A percentile compares a stretch with the other conserved stretches of the same genome.
These are phyloP conservation scores for Pyrocephalus nanus DNA, from an alignment of 2,797 vertebrate species.

Conservation along the genomic window DNA sequence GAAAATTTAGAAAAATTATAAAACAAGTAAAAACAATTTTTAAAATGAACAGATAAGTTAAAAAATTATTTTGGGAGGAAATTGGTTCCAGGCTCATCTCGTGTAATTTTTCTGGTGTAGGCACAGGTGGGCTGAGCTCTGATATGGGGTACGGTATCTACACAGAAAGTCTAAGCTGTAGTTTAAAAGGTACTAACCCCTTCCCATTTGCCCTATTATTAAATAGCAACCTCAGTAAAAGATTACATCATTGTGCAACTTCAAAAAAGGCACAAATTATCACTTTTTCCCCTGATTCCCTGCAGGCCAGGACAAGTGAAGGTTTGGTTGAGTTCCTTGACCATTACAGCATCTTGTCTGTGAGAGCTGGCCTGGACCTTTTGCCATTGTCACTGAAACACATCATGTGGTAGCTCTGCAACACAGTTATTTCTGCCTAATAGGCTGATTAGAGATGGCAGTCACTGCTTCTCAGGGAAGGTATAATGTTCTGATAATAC, in stretches of 20 bases:
- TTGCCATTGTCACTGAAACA: not conserved
- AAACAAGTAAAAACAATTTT: not conserved
- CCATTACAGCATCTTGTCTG: not conserved
- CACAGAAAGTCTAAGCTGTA: not conserved
- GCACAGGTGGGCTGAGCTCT: not conserved
- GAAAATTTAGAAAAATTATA: not conserved
- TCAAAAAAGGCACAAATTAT: not conserved
- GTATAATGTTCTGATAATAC: not conserved
- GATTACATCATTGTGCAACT: not conserved
- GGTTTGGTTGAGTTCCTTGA: not conserved
- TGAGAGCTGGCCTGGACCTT: not conserved
- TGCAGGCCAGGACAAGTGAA: not conserved
- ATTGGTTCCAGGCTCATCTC: not conserved
- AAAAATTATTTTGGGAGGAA: not conserved
- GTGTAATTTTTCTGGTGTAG: not conserved
- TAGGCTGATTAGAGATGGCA: not conserved
- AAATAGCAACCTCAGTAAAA: not conserved
- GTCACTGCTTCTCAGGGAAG: not conserved
- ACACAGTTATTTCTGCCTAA: not conserved
- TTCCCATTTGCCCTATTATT: not conserved
- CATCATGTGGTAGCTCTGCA: not conserved
- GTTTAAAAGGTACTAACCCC: not conserved
- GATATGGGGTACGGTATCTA: not conserved
- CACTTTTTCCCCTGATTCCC: not conserved
- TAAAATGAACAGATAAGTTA: not conserved